Evolutionary conservation across 2,797 vertebrate genomes (phyloP), one percentile per base, ranked within the genome.

Genomic region (Helostoma temminkii): DNA sequence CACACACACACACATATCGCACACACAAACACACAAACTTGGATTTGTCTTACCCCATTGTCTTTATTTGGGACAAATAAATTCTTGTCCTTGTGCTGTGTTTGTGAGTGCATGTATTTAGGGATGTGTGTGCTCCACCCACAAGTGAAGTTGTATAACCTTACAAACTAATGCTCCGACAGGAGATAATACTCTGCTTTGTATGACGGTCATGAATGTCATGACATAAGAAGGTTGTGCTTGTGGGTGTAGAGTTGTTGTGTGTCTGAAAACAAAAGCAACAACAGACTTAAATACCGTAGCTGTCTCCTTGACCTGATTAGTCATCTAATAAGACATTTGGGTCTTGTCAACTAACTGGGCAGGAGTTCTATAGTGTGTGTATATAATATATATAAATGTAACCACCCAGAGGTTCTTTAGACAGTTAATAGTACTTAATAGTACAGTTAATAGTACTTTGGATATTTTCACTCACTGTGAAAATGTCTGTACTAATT

Each of bases 31-130:
- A 16, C 32, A 46, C 37, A 52, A 18, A 43, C 63, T 64, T 58
- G 63, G 60, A 78, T 72, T 79, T 71, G 53, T 83, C 62, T 69
- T 65, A 53, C 34, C 71, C 60, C 21, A 77, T 84, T 85, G 79
- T 86, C 66, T 82, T 69, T 61, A 80, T 85, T 50, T 67, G 65
- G 83, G 74, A 69, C 62, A 80, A 80, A 74, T 66, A 24, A 71
- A 73, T 54, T 45, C 55, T 49, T 63, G 74, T 68, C 61, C 45
- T 24, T 26, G 41, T 57, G 56, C 22, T 25, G 0, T 62, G 10
- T 66, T 59, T 50, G 28, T 53, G 11, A 68, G 34, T 24, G 67
- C 16, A 6, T 47, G 54, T 3, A 9, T 67, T 22, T 42, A 3
- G 39, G 18, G 1, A 2, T 45, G 25, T 26, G 26, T 36, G 15